Conservation (phyloP, 37 sponge, comb jelly and placozoan species). For the Mnemiopsis leidyi region DNA sequence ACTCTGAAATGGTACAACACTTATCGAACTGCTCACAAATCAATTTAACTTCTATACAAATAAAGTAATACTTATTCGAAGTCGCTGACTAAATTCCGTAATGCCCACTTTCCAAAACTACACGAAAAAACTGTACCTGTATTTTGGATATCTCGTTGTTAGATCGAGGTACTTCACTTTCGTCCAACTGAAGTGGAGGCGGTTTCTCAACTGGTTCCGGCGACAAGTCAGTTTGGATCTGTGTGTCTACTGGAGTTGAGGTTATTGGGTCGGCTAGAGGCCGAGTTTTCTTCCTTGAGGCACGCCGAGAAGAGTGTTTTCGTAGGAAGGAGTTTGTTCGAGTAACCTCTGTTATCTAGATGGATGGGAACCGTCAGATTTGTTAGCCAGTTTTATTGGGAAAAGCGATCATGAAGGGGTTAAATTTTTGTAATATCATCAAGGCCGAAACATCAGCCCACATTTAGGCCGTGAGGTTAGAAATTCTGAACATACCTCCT, state of each 20-base stretch:
- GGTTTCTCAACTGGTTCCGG: not conserved
- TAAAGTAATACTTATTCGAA: too few species aligned
- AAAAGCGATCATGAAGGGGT: too few species aligned
- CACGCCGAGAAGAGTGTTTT: conserved; percentile 43
- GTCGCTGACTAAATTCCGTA: too few species aligned
- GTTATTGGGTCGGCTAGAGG: not conserved
- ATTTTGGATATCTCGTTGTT: conserved; percentile 9
- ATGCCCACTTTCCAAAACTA: not conserved
- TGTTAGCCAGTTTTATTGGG: too few species aligned
- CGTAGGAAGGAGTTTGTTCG: not conserved
- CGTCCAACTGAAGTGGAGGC: not conserved
- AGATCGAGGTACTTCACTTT: not conserved
- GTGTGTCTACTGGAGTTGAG: not conserved
- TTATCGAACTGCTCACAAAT: too few species aligned
- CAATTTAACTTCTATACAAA: too few species aligned
- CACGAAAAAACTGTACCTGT: not conserved
- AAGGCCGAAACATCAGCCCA: too few species aligned
- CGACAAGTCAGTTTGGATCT: not conserved
- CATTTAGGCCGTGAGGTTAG: too few species aligned
- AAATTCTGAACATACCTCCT: too few species aligned
- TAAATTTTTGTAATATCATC: too few species aligned
- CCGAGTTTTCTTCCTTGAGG: conserved; percentile 1
- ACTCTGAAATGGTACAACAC: not conserved
- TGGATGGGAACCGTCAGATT: too few species aligned
- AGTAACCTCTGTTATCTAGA: not conserved